Evolutionary conservation across 2,888 invertebrate species (phyloP), one percentile per base, ranked within the genome.

Genomic region (Cantharis flavilabris): DNA sequence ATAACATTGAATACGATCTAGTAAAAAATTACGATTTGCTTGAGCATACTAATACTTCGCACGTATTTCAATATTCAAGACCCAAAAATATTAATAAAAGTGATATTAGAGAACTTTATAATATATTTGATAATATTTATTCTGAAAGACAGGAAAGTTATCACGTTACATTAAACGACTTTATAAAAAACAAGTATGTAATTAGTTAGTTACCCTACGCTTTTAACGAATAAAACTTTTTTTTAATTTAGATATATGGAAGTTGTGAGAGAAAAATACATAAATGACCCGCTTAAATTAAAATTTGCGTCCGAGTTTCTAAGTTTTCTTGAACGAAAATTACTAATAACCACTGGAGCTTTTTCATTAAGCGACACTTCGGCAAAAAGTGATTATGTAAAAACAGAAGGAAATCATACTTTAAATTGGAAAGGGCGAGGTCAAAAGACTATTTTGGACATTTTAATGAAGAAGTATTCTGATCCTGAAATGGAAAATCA

Each of bases 391-490:
- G 92, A 93, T 79, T 93, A 92, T 84, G 90, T 92, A 91, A 88
- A 89, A 0, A 94, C 94, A 84, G 92, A 93, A 9, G 96, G 96
- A 0, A 92, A 95, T 84, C 88, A 89, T 14, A 86, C 93, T 81
- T 88, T 94, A 3, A 92, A 93, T 84, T 96, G 95, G 96, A 94
- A 93, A 82, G 91, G 92, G 72, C 91, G 90, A 79, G 95, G 95
- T 2, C 96, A 91, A 84, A 90, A 89, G 79, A 93, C 90, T 3
- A 88, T 96, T 76, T 87, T 96, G 69, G 91, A 93, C 81, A 83
- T 95, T 69, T 88, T 96, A 79, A 89, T 92, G 91, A 75, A 73
- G 63, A 33, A 33, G 9, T 67, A 67, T 67, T n/a, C 65, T 9
- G 7, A 67, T 23, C 65, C 65, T 10, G 23, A 67, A 67, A 3